These are phyloP conservation scores for Pogonocichla stellata DNA, from an alignment of 2,113 vertebrate species.

Conservation along the genomic window DNA sequence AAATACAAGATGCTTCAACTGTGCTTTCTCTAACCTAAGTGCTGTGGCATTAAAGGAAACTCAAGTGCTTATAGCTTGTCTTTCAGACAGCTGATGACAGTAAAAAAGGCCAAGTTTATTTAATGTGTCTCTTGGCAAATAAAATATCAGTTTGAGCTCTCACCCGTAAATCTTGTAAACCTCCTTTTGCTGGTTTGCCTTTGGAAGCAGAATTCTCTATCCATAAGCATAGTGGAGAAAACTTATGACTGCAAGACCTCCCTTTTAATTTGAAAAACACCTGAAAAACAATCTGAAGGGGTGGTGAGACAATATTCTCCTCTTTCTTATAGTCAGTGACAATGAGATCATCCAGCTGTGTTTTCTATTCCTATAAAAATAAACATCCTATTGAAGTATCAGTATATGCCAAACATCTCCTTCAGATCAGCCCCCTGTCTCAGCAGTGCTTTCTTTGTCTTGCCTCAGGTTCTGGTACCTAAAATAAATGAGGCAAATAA, in stretches of 20 bases:
- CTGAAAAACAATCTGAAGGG: neutral
- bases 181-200: neutral
- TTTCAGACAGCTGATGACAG: slow-evolving; percentile 51
- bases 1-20: neutral
- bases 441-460: neutral
- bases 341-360: neutral
- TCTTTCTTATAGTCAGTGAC: neutral
- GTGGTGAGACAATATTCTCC: neutral
- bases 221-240: neutral
- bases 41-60: slow-evolving; percentile 26
- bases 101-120: slow-evolving; percentile 53
- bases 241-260: neutral
- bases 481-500: neutral
- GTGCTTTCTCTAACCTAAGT: neutral
- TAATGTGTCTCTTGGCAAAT: slow-evolving; percentile 57
- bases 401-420: neutral
- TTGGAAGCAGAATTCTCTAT: slow-evolving; percentile 17
- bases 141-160: slow-evolving; percentile 36
- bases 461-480: neutral
- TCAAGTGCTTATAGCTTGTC: neutral
- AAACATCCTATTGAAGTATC: neutral
- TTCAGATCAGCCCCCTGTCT: neutral
- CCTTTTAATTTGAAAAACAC: neutral
- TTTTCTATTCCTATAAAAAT: neutral
- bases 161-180: slow-evolving; percentile 8